phyloP scores from a whole-genome alignment of 2,888 invertebrate species.

The Thalpophila matura region DNA sequence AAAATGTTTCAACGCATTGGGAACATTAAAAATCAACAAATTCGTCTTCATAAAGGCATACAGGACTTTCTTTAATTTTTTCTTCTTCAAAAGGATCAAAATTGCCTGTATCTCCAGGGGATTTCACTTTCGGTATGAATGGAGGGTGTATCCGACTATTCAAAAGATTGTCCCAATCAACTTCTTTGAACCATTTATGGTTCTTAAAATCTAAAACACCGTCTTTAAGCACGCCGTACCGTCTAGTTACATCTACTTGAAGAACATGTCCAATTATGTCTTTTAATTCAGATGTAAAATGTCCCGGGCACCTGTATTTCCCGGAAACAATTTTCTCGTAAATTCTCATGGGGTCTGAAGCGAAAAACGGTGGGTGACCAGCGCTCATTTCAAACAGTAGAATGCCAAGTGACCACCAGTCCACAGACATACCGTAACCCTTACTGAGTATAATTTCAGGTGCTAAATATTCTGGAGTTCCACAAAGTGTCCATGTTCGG shows the following conservation, averaged over 20 bases:
- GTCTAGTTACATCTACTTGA: constrained; percentile 89
- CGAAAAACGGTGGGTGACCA: constrained; percentile 98
- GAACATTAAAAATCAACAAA: constrained; percentile 92
- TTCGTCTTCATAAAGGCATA: constrained; percentile 91
- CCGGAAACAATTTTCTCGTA: constrained; percentile 98
- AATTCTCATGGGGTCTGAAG: constrained; percentile 97
- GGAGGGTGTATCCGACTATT: constrained; percentile 93
- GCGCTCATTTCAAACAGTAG: constrained; percentile 97
- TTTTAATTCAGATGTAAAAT: constrained; percentile 95
- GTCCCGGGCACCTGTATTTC: constrained; percentile 95
- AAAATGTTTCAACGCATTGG: neutral
- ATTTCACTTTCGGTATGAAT: constrained; percentile 91
- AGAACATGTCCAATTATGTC: constrained; percentile 95
- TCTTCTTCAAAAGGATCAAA: constrained; percentile 92
- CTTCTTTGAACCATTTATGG: constrained; percentile 97
- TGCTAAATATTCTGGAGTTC: constrained; percentile 99
- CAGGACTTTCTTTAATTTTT: constrained; percentile 86
- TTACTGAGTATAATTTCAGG: constrained; percentile 97
- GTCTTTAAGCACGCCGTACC: constrained; percentile 97
- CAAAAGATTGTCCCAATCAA: constrained; percentile 97
- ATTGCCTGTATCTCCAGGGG: constrained; percentile 93
- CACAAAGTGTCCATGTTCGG: constrained; percentile 98
- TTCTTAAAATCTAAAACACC: constrained; percentile 97
- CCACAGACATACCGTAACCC: constrained; percentile 97
- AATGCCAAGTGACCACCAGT: constrained; percentile 99